These are phyloP conservation scores for Caenorhabditis latens DNA, from an alignment of 1,140 invertebrate genomes.

Conservation along the genomic window DNA sequence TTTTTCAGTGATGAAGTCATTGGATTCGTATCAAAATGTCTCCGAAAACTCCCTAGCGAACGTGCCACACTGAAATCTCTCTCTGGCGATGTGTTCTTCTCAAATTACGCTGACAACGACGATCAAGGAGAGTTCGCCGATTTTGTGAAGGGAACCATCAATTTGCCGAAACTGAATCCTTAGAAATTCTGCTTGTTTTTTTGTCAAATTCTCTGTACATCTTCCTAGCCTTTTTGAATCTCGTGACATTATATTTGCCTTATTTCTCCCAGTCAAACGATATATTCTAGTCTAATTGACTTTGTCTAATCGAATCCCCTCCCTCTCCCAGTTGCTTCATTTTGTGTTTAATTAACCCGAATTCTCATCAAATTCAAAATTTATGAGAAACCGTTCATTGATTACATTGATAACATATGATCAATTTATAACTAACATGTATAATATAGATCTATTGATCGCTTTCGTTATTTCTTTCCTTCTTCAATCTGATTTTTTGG, in stretches of 20 bases:
- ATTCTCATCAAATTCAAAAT: background rate
- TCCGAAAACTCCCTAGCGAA: slow-evolving; percentile 73
- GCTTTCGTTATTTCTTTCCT: background rate
- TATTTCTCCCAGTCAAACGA: background rate
- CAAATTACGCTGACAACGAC: slow-evolving; percentile 68
- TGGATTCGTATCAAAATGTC: slow-evolving; percentile 74
- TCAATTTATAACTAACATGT: slow-evolving; percentile 25
- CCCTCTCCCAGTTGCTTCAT: background rate
- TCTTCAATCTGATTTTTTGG: slow-evolving; percentile 44
- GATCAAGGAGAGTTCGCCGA: slow-evolving; percentile 72
- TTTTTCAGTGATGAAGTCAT: slow-evolving; percentile 72
- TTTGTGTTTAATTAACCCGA: background rate
- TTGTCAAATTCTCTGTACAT: background rate
- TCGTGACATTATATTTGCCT: background rate
- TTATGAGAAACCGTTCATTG: background rate
- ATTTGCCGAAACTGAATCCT: slow-evolving; percentile 22
- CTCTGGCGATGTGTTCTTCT: slow-evolving; percentile 72
- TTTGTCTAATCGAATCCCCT: background rate
- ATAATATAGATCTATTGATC: slow-evolving; percentile 24
- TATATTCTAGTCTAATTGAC: background rate
- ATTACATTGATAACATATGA: background rate
- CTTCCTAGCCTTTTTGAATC: background rate
- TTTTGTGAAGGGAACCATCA: slow-evolving; percentile 74
- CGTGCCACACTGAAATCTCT: slow-evolving; percentile 72
- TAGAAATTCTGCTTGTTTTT: background rate